Base-by-base conservation (phyloP, 2,113 vertebrate species). In the Tangachromis dhanisi region DNA sequence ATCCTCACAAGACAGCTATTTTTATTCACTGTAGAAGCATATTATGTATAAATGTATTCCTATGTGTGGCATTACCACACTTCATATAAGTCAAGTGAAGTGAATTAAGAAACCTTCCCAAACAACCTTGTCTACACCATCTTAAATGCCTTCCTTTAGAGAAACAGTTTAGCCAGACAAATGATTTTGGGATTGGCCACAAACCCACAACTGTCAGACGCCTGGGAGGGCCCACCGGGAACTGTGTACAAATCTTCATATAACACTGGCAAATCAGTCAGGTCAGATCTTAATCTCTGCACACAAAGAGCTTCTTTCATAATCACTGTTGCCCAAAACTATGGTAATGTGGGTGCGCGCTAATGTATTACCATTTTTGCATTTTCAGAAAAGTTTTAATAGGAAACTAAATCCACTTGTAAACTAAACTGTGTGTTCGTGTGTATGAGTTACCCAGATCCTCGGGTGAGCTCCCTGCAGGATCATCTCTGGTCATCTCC, bases 391-490 rank as follows among this genome's bases (percentile, higher is more conserved):
- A 24, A 26, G 19, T 57, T 61, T 49, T 35, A 53, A 33, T 9
- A 85, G 63, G 35, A 85, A 35, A 38, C 13, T 47, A 49, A 81
- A 10, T 63, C 10, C 5, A n/a, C 31, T 38, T 26, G 40, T 40
- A 55, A 83, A n/a, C 55, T 59, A 31, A 89, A 68, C 31, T 7
- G 8, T 55, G 29, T 53, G 45, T 73, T 24, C 3, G 7, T n/a
- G 80, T 51, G 55, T 57, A 14, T 86, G 24, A 9, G 24, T 92
- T 89, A 96, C 95, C 92, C 42, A 89, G 88, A 40, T 93, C 92
- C 24, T 95, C 90, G 3, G 92, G 93, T 40, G 92, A 92, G 81
- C 89, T 93, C 38, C 93, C 93, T 14, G 86, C 86, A 61, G 88
- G 80, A 59, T 92, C 90, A 13, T 92, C 88, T 4, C 21, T 61